Base-by-base conservation (phyloP, 2,888 invertebrate species). In the Unio delphinus region DNA sequence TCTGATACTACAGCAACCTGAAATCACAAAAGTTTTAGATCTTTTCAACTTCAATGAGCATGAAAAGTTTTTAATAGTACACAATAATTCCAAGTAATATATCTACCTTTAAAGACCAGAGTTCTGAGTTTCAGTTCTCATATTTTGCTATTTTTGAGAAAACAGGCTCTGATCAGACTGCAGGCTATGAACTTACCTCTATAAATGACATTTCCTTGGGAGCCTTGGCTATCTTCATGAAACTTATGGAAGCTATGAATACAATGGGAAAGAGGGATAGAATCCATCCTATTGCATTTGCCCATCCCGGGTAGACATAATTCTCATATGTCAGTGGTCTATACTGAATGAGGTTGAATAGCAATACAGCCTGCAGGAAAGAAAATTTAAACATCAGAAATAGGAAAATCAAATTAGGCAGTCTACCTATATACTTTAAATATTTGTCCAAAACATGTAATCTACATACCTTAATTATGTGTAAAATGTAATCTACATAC, bases 291-390 rank as follows among this genome's bases (percentile, higher is more conserved):
- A 94, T 92, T 0, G 92, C 93, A 85, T 95, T 93, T 0, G 95
- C 95, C 95, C 95, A 95, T 85, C 92, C 90, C 1, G 95, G 95
- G 86, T 95, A 95, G n/a, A 93, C 92, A 86, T 95, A 95, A 15
- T 79, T 73, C 75, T 92, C 94, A 82, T 94, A 94, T 0, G 92
- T 93, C 0, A 94, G 93, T 0, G 95, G 94, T 80, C 93, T 93
- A 87, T 95, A 94, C 85, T 95, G 94, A 65, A 94, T 92, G 94
- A 94, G 94, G 89, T 94, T 95, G 90, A 95, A 95, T 73, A 94
- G 93, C 70, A 95, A 90, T 74, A 95, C 94, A 83, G 94, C 94
- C 94, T 94, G 81, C 18, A 88, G 87, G 54, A 76, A 61, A 68
- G 76, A 65, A 34, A 64, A 23, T 0, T 23, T 18, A 23, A 58